A percentile compares a stretch with the other conserved stretches of the same genome.
Evolutionary conservation across 1,140 invertebrate species (phyloP).

Genomic region (Macrocentrus cingulum): DNA sequence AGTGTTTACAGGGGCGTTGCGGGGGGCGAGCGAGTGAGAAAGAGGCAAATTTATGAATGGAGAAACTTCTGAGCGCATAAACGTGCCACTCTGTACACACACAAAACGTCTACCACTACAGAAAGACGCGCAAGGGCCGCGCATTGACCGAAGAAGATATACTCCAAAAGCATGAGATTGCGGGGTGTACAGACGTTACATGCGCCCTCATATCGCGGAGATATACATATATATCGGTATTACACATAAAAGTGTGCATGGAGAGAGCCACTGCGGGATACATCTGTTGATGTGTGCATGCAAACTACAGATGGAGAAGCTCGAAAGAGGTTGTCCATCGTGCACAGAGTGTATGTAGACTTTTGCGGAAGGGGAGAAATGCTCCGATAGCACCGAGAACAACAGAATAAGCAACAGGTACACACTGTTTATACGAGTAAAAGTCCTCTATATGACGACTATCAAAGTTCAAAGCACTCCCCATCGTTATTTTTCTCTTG

Average conservation of each 20-base stretch:
- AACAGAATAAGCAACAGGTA: conserved; percentile 54
- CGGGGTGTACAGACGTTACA: conserved; percentile 11
- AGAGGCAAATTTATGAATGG: conserved; percentile 49
- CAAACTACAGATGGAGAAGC: background rate
- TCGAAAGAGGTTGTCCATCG: conserved; percentile 16
- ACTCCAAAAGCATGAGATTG: no score
- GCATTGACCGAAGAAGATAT: conserved; percentile 9
- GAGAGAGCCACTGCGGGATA: background rate
- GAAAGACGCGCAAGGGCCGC: conserved; percentile 3
- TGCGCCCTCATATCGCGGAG: background rate
- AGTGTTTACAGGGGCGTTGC: conserved; percentile 6
- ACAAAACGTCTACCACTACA: conserved; percentile 4
- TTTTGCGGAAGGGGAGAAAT: conserved; percentile 5
- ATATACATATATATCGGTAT: conserved; percentile 4
- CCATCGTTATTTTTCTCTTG: conserved; percentile 5
- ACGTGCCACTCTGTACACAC: conserved; percentile 25
- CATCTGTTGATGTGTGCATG: background rate
- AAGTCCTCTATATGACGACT: conserved; percentile 31
- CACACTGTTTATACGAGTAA: conserved; percentile 34
- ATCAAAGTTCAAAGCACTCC: conserved; percentile 36
- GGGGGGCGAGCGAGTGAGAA: conserved; percentile 23
- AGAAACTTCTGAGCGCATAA: conserved; percentile 47
- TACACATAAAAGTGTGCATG: background rate
- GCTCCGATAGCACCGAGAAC: conserved; percentile 35
- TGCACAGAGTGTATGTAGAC: background rate